A percentile compares a stretch with the other conserved stretches of the same genome.
These are phyloP conservation scores for Tenebrosternarchus preto DNA, from an alignment of 2,113 vertebrate species.

Conservation along the genomic window DNA sequence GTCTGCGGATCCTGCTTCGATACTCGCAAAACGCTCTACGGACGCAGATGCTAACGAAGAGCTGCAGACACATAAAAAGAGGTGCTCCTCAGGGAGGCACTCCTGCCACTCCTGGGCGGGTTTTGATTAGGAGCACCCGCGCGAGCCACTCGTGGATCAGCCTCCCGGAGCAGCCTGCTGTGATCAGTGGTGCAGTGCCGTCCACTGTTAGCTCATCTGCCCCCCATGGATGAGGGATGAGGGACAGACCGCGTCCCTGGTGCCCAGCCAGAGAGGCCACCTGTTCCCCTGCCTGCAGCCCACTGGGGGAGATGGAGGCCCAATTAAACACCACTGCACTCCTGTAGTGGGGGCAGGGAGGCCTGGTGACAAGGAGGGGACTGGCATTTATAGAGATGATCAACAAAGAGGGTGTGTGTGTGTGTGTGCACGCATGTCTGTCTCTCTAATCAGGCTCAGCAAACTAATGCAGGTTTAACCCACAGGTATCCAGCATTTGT, in stretches of 20 bases:
- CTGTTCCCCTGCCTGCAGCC: constrained; percentile 33
- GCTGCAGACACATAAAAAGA: too few relatives aligned
- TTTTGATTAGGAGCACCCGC: not conserved
- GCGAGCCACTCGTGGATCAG: constrained; percentile 6
- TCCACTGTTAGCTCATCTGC: constrained; percentile 22
- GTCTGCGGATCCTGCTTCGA: constrained; percentile 9
- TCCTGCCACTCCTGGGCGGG: not conserved
- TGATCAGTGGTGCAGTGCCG: not conserved
- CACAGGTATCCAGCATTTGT: constrained; percentile 22
- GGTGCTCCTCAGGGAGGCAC: too few relatives aligned
- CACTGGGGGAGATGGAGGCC: constrained; percentile 31
- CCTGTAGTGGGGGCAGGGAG: not conserved
- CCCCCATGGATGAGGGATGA: not conserved
- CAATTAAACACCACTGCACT: constrained; percentile 28
- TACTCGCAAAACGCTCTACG: not conserved
- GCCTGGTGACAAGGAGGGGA: constrained; percentile 23
- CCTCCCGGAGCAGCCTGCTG: not conserved
- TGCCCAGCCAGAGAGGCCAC: constrained; percentile 4
- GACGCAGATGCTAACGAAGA: too few relatives aligned
- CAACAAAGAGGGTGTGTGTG: constrained; percentile 35
- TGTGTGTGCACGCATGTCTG: not conserved
- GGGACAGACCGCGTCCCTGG: constrained; percentile 28
- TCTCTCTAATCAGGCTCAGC: not conserved
- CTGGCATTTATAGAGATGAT: constrained; percentile 38
- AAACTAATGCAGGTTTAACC: constrained; percentile 20